Conservation (phyloP, 2,113 vertebrate species). For the Trogon melanurus region DNA sequence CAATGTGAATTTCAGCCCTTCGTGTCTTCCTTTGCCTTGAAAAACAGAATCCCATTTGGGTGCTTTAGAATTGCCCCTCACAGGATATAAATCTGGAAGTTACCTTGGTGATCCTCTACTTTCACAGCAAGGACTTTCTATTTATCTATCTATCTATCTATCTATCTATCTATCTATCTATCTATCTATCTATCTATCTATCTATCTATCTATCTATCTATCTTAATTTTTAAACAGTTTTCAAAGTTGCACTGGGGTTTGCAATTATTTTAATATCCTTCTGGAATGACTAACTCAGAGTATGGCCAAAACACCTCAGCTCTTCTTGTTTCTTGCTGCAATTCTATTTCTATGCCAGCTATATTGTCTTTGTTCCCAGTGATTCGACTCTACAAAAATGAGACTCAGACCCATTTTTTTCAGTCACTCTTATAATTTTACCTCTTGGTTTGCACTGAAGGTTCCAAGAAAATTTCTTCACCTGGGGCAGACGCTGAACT, state of each 20-base stretch:
- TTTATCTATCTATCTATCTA: too few relatives aligned
- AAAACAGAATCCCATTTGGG: background rate
- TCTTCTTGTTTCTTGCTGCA: background rate
- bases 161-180: too few relatives aligned
- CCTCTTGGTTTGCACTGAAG: background rate
- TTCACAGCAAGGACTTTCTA: background rate
- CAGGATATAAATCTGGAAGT: background rate
- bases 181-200: background rate
- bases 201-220: too few relatives aligned
- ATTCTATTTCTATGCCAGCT: background rate
- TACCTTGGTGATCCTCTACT: background rate
- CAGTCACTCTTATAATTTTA: background rate
- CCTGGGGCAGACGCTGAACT: rapidly evolving
- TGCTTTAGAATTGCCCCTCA: background rate
- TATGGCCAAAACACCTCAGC: background rate
- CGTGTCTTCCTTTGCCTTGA: background rate
- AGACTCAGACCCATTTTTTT: background rate
- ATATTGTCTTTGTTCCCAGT: background rate
- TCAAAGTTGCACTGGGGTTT: background rate
- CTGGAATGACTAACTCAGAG: background rate
- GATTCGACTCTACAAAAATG: background rate
- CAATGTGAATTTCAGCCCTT: background rate
- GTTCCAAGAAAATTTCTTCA: background rate
- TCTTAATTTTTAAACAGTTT: background rate
- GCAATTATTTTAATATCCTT: background rate